phyloP scores from a whole-genome alignment of 2,797 vertebrate genomes.

The Enteromius thamalakanensis region DNA sequence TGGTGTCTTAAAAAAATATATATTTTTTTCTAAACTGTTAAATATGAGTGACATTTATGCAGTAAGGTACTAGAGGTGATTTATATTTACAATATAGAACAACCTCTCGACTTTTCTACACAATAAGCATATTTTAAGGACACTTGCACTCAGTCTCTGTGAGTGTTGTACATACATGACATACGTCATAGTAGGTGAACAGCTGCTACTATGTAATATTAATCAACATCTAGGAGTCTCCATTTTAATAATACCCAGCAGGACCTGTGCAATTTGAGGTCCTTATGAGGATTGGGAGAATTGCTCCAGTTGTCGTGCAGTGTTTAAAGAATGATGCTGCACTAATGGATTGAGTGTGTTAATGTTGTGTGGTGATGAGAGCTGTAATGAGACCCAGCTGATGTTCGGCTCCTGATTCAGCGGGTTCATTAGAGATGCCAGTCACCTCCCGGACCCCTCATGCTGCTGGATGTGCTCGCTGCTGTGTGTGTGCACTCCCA shows the following conservation, averaged over 20 bases:
- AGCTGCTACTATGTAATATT: not conserved
- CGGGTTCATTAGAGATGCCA: not conserved
- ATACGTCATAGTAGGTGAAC: not conserved
- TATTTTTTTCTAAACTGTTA: no score
- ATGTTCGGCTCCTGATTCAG: not conserved
- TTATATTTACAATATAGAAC: not conserved
- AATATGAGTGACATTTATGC: not conserved
- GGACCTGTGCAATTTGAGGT: not conserved
- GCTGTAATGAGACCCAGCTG: not conserved
- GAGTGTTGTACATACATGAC: not conserved
- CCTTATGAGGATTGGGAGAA: not conserved
- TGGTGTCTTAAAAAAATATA: not conserved
- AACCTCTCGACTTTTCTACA: not conserved
- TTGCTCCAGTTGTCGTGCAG: not conserved
- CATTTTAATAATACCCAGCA: not conserved
- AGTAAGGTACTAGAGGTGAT: not conserved
- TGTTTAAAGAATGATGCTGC: no score
- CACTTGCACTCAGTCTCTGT: not conserved
- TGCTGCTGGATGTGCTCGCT: slow-evolving; percentile 65
- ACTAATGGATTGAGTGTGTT: slow-evolving; percentile 12
- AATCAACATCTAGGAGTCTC: slow-evolving; percentile 6
- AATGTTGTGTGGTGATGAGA: not conserved
- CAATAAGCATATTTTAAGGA: not conserved
- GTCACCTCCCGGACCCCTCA: slow-evolving; percentile 23
- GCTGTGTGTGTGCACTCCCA: slow-evolving; percentile 59